These are phyloP conservation scores for Dichetophora obliterata DNA, from an alignment of 2,888 invertebrate species.

Conservation along the genomic window DNA sequence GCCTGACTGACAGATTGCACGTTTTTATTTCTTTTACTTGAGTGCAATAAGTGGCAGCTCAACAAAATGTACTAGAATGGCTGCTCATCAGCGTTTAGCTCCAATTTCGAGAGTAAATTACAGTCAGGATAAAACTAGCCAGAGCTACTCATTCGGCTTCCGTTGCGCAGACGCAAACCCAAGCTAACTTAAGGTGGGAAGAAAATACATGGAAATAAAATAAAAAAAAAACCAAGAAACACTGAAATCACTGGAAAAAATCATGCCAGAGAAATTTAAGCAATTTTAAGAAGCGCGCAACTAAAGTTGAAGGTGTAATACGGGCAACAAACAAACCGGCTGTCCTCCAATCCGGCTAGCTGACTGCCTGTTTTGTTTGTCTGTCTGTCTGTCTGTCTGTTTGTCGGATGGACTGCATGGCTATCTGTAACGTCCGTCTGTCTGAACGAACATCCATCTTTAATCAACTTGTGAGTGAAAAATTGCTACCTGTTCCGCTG, in stretches of 20 bases:
- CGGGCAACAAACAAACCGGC: conserved; percentile 9
- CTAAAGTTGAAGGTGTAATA: conserved; percentile 43
- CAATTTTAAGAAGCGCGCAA: conserved; percentile 14
- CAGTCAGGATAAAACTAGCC: conserved; percentile 17
- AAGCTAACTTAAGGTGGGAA: background rate
- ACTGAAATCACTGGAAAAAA: background rate
- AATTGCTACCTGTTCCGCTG: conserved; percentile 38
- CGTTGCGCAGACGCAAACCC: background rate
- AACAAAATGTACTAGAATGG: background rate
- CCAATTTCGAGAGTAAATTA: conserved; percentile 30
- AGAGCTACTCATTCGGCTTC: conserved; percentile 4
- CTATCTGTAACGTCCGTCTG: background rate
- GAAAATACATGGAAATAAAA: background rate
- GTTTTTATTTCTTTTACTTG: background rate
- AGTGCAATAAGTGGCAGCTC: background rate
- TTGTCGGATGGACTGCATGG: background rate
- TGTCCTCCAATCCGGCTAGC: background rate
- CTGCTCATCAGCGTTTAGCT: conserved; percentile 22
- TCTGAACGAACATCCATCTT: background rate
- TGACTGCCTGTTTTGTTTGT: background rate
- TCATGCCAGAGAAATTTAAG: conserved; percentile 27
- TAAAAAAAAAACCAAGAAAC: background rate
- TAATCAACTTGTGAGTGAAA: conserved; percentile 6
- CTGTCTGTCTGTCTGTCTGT: background rate
- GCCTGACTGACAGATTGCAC: background rate